Percentiles rank a stretch among this genome's conserved stretches.
Evolutionary conservation across 2,888 invertebrate genomes (phyloP).

Genomic region (Byasa hedistus): DNA sequence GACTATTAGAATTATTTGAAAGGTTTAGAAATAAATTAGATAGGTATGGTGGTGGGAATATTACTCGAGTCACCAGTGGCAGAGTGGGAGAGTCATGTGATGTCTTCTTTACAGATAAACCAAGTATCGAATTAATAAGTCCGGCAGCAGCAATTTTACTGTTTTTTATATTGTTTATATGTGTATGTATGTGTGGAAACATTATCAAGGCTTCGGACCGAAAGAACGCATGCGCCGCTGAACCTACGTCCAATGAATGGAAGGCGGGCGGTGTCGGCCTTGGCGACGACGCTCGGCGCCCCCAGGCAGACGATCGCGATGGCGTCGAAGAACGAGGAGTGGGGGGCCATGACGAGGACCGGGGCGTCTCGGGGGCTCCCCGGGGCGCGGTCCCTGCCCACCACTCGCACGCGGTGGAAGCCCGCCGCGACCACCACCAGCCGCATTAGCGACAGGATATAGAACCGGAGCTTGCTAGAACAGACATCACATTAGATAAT

Average conservation of each 20-base stretch:
- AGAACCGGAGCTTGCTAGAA: slow-evolving; percentile 82
- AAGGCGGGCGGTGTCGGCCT: slow-evolving; percentile 89
- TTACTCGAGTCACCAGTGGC: too few species aligned
- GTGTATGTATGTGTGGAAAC: background rate
- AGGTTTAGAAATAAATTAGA: too few species aligned
- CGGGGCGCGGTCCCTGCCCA: slow-evolving; percentile 81
- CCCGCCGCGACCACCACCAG: slow-evolving; percentile 89
- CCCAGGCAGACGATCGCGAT: slow-evolving; percentile 89
- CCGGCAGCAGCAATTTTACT: too few species aligned
- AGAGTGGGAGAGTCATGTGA: too few species aligned
- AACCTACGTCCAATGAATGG: slow-evolving; percentile 95
- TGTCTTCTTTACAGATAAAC: too few species aligned
- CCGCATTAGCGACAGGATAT: slow-evolving; percentile 85
- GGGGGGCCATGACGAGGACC: slow-evolving; percentile 92
- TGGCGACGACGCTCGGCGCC: slow-evolving; percentile 94
- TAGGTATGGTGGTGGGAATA: too few species aligned
- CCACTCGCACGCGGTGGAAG: slow-evolving; percentile 88
- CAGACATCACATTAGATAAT: slow-evolving; percentile 13
- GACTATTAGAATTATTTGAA: too few species aligned
- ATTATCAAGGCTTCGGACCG: slow-evolving; percentile 23
- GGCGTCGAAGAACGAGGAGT: slow-evolving; percentile 95
- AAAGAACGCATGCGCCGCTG: slow-evolving; percentile 26
- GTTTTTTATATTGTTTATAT: too few species aligned
- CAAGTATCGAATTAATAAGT: too few species aligned
- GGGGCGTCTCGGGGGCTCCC: slow-evolving; percentile 85